These are phyloP conservation scores for Antechinus flavipes DNA, from an alignment of 2,113 vertebrate genomes.

Conservation along the genomic window DNA sequence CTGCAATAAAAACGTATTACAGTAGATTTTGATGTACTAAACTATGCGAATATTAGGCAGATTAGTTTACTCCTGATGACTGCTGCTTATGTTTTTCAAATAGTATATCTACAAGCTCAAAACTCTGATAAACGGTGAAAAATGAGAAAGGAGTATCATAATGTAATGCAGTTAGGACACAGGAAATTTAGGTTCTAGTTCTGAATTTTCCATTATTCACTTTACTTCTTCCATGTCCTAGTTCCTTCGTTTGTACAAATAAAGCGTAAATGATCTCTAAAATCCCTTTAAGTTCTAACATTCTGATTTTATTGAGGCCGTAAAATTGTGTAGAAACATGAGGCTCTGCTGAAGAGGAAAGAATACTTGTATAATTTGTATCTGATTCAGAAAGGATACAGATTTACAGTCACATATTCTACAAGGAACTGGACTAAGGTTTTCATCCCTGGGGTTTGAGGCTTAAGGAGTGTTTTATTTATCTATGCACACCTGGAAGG, in stretches of 20 bases:
- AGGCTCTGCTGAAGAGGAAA: too few species aligned
- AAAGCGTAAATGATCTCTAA: too few species aligned
- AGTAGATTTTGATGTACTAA: not conserved
- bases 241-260: too few species aligned
- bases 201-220: too few species aligned
- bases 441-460: not conserved
- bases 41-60: slow-evolving; percentile 1
- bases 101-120: not conserved
- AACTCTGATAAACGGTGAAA: not conserved
- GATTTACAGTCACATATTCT: not conserved
- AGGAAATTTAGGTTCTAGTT: too few species aligned
- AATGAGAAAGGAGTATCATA: not conserved
- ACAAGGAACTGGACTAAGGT: not conserved
- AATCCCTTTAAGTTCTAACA: too few species aligned
- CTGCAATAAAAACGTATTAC: not conserved
- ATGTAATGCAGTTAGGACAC: too few species aligned
- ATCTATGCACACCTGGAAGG: not conserved
- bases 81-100: not conserved
- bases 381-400: not conserved
- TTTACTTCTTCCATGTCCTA: too few species aligned
- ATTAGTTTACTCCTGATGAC: not conserved
- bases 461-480: not conserved
- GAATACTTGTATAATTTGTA: not conserved
- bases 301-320: too few species aligned
- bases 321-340: too few species aligned